Evolutionary conservation across 1,140 invertebrate species (phyloP), one percentile per base, ranked within the genome.

Genomic region (Drosophila kikkawai): DNA sequence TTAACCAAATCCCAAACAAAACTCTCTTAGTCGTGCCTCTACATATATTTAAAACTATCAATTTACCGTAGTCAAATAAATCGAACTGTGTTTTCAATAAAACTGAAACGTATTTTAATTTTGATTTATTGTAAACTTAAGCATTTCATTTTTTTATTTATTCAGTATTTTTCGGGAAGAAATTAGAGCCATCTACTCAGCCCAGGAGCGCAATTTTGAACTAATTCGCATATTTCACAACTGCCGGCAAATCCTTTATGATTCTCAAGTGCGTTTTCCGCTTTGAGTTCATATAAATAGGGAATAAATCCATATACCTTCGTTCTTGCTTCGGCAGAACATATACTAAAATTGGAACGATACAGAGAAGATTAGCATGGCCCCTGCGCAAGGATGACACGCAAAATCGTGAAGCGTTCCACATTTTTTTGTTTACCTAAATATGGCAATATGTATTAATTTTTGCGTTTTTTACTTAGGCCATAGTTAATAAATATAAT

Each of bases 311-410:
- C 0, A 0, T 4, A 11, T 8, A 26, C 63, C 57, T 29, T 92
- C 78, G 95, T 95, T 95, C 95, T 95, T 94, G 95, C 95, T 96
- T 95, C 95, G 95, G 95, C 95, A 95, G 95, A 95, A 95, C 95
- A 95, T 95, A 96, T 95, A 95, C 95, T 95, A 95, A 95, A 95
- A 95, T 95, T 95, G 96, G 96, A 97, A 97, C 96, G 96, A 97
- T 97, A 96, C 96, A 96, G 96, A 97, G 96, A 97, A 97, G 96
- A 97, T 29, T 29, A 29, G 26, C 26, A 26, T 26, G 26, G 26
- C 26, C 22, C 22, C 22, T 22, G 22, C 22, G 22, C 22, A 22
- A 22, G 22, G 22, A 22, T 22, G 22, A 22, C 22, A 22, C 22
- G 22, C 22, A 22, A 22, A 22, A 22, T 22, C 22, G 22, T 22